phyloP scores from a whole-genome alignment of 1,140 invertebrate genomes.

The Drosophila kanapiae region DNA sequence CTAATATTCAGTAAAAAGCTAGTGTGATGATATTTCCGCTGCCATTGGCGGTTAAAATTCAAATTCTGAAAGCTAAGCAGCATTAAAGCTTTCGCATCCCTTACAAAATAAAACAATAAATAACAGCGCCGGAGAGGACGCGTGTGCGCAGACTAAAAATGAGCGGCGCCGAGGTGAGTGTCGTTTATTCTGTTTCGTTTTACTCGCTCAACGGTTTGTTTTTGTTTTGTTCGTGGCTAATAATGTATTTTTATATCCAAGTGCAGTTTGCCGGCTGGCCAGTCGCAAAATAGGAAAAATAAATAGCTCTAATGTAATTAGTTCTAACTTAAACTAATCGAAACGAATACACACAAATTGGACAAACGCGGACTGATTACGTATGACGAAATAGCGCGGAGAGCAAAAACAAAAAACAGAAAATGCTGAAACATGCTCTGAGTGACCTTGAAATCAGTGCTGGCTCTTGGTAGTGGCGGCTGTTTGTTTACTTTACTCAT shows the following conservation, averaged over 20 bases:
- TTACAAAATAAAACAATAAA: not conserved
- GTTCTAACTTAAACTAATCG: not conserved
- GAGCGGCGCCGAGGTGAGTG: constrained; percentile 63
- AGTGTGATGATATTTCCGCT: constrained; percentile 6
- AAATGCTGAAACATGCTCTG: not conserved
- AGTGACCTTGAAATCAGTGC: constrained; percentile 13
- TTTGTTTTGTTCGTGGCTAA: constrained; percentile 32
- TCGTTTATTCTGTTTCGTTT: not conserved
- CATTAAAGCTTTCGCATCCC: constrained; percentile 29
- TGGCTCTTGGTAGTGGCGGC: not conserved
- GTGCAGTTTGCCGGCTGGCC: constrained; percentile 10
- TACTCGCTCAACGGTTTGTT: constrained; percentile 25
- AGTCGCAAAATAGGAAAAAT: not conserved
- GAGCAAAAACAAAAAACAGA: not conserved
- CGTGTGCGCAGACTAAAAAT: constrained; percentile 47
- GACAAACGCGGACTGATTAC: constrained; percentile 18
- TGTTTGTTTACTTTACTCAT: not conserved
- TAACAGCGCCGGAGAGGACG: constrained; percentile 9
- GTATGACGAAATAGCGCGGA: constrained; percentile 16
- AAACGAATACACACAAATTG: constrained; percentile 15
- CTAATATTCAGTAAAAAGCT: not conserved
- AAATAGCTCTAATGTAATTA: constrained; percentile 7
- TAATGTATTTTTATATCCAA: constrained; percentile 8
- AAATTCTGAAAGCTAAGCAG: constrained; percentile 23
- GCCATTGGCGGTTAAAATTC: constrained; percentile 22